A percentile compares a stretch with the other conserved stretches of the same genome.
Evolutionary conservation across 2,888 invertebrate species (phyloP).

Genomic region (Nephrotoma guestfalica): DNA sequence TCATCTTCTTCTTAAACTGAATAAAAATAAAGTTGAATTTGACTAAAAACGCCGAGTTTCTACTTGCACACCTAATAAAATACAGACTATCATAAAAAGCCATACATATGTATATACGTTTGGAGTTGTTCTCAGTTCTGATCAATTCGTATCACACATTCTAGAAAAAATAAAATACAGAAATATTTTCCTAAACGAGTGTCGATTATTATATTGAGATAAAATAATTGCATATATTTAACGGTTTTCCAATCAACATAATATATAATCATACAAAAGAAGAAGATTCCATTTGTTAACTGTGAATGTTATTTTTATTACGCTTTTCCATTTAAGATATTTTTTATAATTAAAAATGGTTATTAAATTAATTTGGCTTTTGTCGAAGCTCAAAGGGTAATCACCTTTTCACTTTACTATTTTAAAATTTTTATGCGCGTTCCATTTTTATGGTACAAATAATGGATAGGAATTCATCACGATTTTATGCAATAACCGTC

Average conservation of each 20-base stretch:
- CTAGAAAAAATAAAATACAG: neutral
- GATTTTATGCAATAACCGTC: neutral
- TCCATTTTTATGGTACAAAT: neutral
- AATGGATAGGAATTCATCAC: neutral
- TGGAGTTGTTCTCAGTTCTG: neutral
- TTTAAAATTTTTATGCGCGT: neutral
- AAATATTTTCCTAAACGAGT: neutral
- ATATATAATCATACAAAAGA: neutral
- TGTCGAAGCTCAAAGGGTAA: neutral
- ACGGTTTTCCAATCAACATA: neutral
- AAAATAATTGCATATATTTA: neutral
- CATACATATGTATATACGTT: too few species aligned
- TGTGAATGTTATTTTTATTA: neutral
- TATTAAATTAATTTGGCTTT: neutral
- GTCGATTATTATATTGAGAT: neutral
- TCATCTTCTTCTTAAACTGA: too few species aligned
- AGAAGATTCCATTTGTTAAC: neutral
- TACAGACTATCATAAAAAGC: too few species aligned
- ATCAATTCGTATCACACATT: neutral
- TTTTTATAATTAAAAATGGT: neutral
- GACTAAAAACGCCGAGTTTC: too few species aligned
- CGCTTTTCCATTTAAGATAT: neutral
- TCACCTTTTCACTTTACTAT: neutral
- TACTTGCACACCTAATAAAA: too few species aligned
- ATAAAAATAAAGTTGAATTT: too few species aligned